Conservation (phyloP, 1,140 invertebrate genomes). For the Drosophila jambulina region DNA sequence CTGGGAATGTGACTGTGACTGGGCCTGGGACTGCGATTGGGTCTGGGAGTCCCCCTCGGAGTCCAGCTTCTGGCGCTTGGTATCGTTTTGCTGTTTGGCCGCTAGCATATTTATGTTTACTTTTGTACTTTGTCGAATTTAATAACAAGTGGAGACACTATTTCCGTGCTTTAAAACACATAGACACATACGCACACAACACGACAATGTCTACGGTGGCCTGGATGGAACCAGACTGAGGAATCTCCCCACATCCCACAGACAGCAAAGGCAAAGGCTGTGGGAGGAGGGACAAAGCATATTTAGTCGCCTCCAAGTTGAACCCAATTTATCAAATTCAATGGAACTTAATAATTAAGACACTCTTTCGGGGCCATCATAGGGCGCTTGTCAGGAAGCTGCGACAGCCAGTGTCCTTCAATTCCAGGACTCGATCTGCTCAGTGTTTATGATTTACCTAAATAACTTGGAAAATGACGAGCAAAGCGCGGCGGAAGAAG, state of each 20-base stretch:
- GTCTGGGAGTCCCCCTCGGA: slow-evolving; percentile 32
- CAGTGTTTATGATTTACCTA: too few relatives aligned
- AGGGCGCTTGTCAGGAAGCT: too few relatives aligned
- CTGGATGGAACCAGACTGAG: slow-evolving; percentile 27
- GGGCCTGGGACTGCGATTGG: slow-evolving; percentile 29
- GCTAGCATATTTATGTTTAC: slow-evolving; percentile 36
- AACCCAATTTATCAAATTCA: slow-evolving; percentile 27
- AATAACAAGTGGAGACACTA: slow-evolving; percentile 11
- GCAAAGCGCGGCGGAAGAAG: too few relatives aligned
- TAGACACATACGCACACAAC: slow-evolving; percentile 34
- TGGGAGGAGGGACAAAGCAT: background rate
- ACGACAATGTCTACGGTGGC: slow-evolving; percentile 40
- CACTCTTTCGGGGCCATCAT: too few relatives aligned
- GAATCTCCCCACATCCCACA: background rate
- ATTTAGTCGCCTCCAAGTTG: background rate
- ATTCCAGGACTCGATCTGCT: too few relatives aligned
- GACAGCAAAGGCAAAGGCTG: slow-evolving; percentile 33
- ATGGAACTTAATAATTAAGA: slow-evolving; percentile 1
- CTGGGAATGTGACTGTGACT: slow-evolving; percentile 17
- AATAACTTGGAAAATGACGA: too few relatives aligned
- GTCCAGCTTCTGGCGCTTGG: slow-evolving; percentile 49
- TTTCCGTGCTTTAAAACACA: slow-evolving; percentile 33
- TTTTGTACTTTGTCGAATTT: slow-evolving; percentile 21
- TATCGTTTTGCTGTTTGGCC: slow-evolving; percentile 39
- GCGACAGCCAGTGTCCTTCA: too few relatives aligned